Percentiles rank a stretch among this genome's conserved stretches.
Evolutionary conservation across 2,888 invertebrate genomes (phyloP).

Genomic region (Hypselothyrea guttata): DNA sequence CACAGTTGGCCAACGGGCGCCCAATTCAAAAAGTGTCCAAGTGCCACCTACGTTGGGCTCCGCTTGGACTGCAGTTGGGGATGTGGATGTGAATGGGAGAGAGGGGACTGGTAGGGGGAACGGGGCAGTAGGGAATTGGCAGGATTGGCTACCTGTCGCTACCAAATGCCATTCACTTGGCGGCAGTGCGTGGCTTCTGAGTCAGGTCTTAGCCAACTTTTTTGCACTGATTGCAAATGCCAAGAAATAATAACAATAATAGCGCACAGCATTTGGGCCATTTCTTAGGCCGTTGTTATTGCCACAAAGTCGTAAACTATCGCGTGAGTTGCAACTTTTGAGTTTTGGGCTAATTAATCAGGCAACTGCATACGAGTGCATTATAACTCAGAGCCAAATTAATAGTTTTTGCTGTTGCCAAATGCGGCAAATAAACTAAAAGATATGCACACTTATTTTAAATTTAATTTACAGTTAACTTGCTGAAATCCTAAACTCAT

Average conservation of each 20-base stretch:
- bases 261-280: conserved; percentile 26
- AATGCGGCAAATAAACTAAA: no score
- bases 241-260: conserved; percentile 21
- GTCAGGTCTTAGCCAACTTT: conserved; percentile 3
- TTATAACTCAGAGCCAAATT: no score
- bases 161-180: conserved; percentile 62
- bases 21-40: conserved; percentile 55
- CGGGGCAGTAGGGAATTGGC: background rate
- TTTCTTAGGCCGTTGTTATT: conserved; percentile 8
- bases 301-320: conserved; percentile 16
- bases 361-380: conserved; percentile 21
- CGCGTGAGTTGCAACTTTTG: conserved; percentile 30
- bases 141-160: conserved; percentile 57
- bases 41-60: conserved; percentile 71
- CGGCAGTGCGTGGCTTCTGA: conserved; percentile 49
- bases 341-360: conserved; percentile 34
- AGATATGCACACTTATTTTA: no score
- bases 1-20: conserved; percentile 63
- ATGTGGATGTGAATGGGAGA: conserved; percentile 13
- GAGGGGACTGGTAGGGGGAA: background rate
- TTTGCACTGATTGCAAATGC: conserved; percentile 47
- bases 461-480: no score
- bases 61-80: conserved; percentile 16
- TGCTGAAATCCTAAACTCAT: no score
- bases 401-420: no score